A percentile compares a stretch with the other conserved stretches of the same genome.
phyloP scores from a whole-genome alignment of 2,113 vertebrate genomes.

The Craseonycteris thonglongyai region DNA sequence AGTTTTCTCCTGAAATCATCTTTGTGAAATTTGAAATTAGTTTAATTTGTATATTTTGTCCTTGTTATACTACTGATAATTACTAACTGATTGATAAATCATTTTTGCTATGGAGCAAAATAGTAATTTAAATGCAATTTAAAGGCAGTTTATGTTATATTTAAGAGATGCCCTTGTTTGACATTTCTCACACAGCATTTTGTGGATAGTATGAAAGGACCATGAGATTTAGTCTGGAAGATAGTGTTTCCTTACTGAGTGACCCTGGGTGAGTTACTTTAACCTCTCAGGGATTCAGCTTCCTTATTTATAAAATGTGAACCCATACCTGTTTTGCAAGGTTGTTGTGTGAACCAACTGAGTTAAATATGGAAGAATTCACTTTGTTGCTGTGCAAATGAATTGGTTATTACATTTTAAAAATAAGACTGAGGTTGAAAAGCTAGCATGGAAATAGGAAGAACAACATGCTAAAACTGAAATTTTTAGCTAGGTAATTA shows the following conservation, averaged over 20 bases:
- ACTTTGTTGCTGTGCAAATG: constrained; percentile 5
- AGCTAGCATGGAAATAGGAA: not conserved
- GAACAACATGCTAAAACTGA: not conserved
- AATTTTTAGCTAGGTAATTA: constrained; percentile 24
- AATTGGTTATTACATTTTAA: constrained; percentile 34
- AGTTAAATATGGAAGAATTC: not conserved
- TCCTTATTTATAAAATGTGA: constrained; percentile 31
- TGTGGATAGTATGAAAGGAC: not conserved
- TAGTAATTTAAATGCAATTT: constrained; percentile 16
- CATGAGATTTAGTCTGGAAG: not conserved
- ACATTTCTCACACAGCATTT: constrained; percentile 11
- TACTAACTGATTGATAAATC: not conserved
- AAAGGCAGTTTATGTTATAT: not conserved
- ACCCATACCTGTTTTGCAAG: not conserved
- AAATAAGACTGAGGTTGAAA: not conserved
- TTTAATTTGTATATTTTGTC: not conserved
- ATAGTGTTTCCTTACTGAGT: not conserved
- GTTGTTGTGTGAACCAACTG: not conserved
- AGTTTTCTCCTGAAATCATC: not conserved
- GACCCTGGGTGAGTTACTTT: not conserved
- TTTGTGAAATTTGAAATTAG: constrained; percentile 24
- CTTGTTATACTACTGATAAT: not conserved
- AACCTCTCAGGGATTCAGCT: not conserved
- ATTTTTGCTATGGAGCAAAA: not conserved
- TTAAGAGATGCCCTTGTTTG: not conserved